Evolutionary conservation across 2,797 vertebrate genomes (phyloP), one percentile per base, ranked within the genome.

Genomic region (Distichodus sexfasciatus): DNA sequence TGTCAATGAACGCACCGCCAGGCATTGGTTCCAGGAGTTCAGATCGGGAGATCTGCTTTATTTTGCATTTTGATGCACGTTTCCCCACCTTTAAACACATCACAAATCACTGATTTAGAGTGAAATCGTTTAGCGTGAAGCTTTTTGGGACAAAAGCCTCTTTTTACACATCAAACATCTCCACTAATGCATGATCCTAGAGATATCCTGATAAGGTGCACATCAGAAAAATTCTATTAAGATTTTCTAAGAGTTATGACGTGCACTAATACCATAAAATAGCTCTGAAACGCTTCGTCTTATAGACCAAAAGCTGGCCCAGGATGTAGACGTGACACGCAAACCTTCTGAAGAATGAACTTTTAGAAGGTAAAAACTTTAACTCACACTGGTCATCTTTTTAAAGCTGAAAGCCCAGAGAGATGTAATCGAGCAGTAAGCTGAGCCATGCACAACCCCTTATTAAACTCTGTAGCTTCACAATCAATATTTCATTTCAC

Each of bases 401-500:
- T 28, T n/a, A n/a, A 17, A 38, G 43, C 17, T 57, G n/a, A 54
- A 47, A 36, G 63, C 19, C 24, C 60, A 43, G 73, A 68, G 66
- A 72, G 58, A 72, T 72, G 76, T 74, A 61, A 61, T 62, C 41
- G 63, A 75, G 59, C 38, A 23, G 15, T 69, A 44, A 21, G 24
- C 28, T 46, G 36, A n/a, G 46, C 50, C 66, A 33, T 78, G 77
- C 71, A 68, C 72, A 74, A 51, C 58, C 57, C 41, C 72, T 76
- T 67, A 79, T 75, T 67, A 64, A 81, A 75, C 69, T 76, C 48
- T 36, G 66, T 51, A 74, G 72, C 81, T 83, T 53, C 62, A 53
- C 76, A 82, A 86, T 85, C 81, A 61, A 83, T 85, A 81, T 76
- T 67, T 66, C 58, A 77, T 75, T 73, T 72, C 50, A 47, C 75